Conservation (phyloP, 2,888 invertebrate species). For the Ormia ochracea region DNA sequence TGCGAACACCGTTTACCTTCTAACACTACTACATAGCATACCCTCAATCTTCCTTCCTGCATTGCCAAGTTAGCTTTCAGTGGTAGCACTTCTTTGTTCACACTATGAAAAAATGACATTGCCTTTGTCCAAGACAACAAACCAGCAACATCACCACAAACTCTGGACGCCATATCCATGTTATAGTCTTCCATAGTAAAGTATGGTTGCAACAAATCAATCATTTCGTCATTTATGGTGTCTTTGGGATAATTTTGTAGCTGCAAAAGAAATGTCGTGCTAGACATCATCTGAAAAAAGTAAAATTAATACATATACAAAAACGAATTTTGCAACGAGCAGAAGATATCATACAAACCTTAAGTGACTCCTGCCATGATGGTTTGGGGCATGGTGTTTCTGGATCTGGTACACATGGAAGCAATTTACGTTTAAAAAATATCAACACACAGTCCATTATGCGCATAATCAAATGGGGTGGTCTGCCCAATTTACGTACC, state of each 20-base stretch:
- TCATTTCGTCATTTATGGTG: conserved; percentile 97
- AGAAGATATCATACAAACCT: too few species aligned
- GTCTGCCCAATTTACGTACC: conserved; percentile 94
- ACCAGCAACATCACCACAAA: conserved; percentile 97
- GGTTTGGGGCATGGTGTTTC: conserved; percentile 90
- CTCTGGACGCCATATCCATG: conserved; percentile 96
- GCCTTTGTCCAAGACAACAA: conserved; percentile 97
- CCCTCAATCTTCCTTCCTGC: conserved; percentile 92
- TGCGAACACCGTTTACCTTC: too few species aligned
- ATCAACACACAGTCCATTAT: conserved; percentile 98
- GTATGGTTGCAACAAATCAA: conserved; percentile 93
- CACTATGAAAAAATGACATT: conserved; percentile 96
- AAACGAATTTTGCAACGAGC: too few species aligned
- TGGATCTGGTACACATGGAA: conserved; percentile 88
- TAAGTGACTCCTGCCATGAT: conserved; percentile 96
- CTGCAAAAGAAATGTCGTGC: conserved; percentile 92
- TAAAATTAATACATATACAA: background rate
- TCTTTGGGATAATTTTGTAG: conserved; percentile 97
- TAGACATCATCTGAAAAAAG: conserved; percentile 90
- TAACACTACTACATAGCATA: too few species aligned
- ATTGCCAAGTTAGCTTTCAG: conserved; percentile 93
- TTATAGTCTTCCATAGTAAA: conserved; percentile 97
- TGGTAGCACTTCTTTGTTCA: conserved; percentile 97
- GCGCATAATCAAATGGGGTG: conserved; percentile 97
- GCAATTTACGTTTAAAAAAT: conserved; percentile 91